Evolutionary conservation across 1,140 invertebrate genomes (phyloP), one percentile per base, ranked within the genome.

Genomic region (Bombus confusus): DNA sequence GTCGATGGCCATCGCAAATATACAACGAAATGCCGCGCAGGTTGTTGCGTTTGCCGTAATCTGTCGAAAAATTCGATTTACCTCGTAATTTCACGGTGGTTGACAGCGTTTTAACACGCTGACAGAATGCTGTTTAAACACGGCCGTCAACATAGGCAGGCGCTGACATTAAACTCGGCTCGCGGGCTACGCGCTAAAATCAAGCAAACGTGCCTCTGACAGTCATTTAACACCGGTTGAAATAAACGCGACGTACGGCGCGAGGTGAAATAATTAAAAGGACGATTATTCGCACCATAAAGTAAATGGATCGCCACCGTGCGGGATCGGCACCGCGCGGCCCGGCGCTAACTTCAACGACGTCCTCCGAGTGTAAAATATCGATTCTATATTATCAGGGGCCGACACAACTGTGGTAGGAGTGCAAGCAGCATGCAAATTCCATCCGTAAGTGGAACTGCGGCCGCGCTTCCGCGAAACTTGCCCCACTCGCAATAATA

Each of bases 401-500:
- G 5, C 37, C 68, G 25, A 57, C 9, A 47, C 78, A 43, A 88
- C n/a, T n/a, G 76, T 12, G 39, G 31, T 9, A 39, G 31, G 25
- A 15, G 73, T 62, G 59, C 80, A 31, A 85, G 72, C 31, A 37
- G 72, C 71, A 66, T 74, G 75, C 62, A 76, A 66, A 83, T 86
- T 62, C 75, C 71, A 72, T 83, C 76, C 62, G 83, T 79, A 83
- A 81, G 79, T 43, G 79, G 84, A 83, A 59, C 68, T 79, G 80
- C 79, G 64, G 68, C 77, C 52, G 39, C 34, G 59, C 43, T 68
- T 64, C 69, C 71, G 87, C 68, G 72, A 91, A 91, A 91, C 89
- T 91, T 89, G 37, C 71, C 59, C 69, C n/a, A 77, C 80, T 86
- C 80, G 92, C 91, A 91, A 92, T 93, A 88, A 92, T 92, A 92